These are phyloP conservation scores for Crotalus tigris DNA, from an alignment of 2,113 vertebrate species.

Conservation along the genomic window DNA sequence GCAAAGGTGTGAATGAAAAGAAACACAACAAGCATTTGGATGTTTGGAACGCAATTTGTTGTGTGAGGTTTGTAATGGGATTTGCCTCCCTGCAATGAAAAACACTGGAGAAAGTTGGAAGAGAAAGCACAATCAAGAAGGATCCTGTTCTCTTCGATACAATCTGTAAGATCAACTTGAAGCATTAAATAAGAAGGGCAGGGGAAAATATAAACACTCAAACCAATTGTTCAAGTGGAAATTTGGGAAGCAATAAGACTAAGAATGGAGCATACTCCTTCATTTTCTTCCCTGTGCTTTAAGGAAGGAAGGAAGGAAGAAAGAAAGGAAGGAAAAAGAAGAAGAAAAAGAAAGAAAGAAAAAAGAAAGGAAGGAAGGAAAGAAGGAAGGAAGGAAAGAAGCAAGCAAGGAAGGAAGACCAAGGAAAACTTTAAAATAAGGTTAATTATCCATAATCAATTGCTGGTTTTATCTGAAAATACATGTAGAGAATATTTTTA, in stretches of 20 bases:
- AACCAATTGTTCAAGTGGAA: constrained; percentile 23
- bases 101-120: constrained; percentile 8
- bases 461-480: background rate
- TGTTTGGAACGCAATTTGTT: constrained; percentile 20
- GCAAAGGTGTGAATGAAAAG: constrained; percentile 19
- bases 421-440: background rate
- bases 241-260: constrained; percentile 15
- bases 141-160: constrained; percentile 21
- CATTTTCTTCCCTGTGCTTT: background rate
- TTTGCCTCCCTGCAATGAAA: constrained; percentile 17
- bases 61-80: constrained; percentile 8
- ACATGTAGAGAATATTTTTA: background rate
- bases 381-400: background rate
- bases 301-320: too few relatives aligned
- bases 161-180: constrained; percentile 14
- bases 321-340: too few relatives aligned
- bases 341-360: too few relatives aligned
- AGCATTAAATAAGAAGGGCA: constrained; percentile 9
- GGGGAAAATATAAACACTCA: constrained; percentile 32
- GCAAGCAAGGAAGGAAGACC: background rate
- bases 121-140: constrained; percentile 2
- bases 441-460: background rate
- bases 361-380: too few relatives aligned
- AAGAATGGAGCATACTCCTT: background rate
- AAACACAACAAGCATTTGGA: background rate